Base-by-base conservation (phyloP, 2,797 vertebrate genomes). In the Xiphorhynchus erythropygius region DNA sequence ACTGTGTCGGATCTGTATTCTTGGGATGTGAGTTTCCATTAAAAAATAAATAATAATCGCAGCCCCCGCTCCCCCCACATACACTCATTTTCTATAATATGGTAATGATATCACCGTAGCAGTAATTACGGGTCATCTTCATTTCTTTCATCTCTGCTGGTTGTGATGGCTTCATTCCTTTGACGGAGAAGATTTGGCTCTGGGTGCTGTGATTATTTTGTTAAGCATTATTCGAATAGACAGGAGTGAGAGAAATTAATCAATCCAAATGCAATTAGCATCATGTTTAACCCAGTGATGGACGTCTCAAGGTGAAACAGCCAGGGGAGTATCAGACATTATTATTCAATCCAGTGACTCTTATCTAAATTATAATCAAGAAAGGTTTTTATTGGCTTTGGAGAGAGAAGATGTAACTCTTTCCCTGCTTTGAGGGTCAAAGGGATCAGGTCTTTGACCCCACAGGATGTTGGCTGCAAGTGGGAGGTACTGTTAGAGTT, bases 281-380 rank as follows among this genome's bases (percentile, higher is more conserved):
- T 99, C 98, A 99, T 99, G 98, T 99, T 99, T 99, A 99, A 99
- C 98, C 98, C 98, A 98, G 98, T 99, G 99, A 99, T 98, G 98
- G 98, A 99, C 99, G 98, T 98, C 98, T 99, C 98, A 99, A 99
- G 99, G 99, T 99, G 99, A 99, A 98, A 98, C 98, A 98, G 97
- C 97, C 97, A 98, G 97, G 97, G 98, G 98, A 98, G 97, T 97
- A 98, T 97, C 97, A 98, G 96, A 98, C 98, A 98, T 99, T 99
- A 99, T 98, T 98, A 99, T 99, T 99, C 98, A 98, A 97, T 98
- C 97, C 98, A 97, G 96, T 97, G 97, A 98, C 97, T 98, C 97
- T 98, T 98, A 98, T 97, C 98, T 98, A 98, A 98, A 98, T 98
- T 98, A 98, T 98, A 98, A 98, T 98, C 98, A 98, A 98, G 97